Percentiles rank a stretch among this genome's conserved stretches.
phyloP scores from a whole-genome alignment of 2,113 vertebrate species.

The Cololabis saira region DNA sequence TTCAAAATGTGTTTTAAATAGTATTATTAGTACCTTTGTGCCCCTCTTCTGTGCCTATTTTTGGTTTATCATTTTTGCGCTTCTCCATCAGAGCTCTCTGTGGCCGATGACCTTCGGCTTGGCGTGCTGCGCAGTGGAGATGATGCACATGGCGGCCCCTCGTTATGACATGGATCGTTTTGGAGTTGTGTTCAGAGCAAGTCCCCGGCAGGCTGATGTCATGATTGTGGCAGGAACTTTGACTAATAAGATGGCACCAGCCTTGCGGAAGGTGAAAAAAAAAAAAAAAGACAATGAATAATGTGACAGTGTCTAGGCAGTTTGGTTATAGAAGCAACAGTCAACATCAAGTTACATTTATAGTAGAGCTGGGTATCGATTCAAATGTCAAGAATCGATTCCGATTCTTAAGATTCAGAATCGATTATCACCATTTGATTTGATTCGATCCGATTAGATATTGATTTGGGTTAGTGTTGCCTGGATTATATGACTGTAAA shows the following conservation, averaged over 20 bases:
- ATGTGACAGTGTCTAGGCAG: not conserved
- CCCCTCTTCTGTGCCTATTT: no score
- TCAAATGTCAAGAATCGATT: no score
- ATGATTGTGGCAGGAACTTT: conserved; percentile 97
- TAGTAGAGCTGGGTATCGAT: no score
- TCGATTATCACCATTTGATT: no score
- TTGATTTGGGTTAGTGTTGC: no score
- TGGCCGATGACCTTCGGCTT: conserved; percentile 98
- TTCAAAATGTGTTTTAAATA: no score
- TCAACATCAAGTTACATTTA: not conserved
- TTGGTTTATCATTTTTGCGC: not conserved
- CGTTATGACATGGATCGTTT: conserved; percentile 98
- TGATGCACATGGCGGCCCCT: conserved; percentile 98
- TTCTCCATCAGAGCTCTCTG: conserved; percentile 86
- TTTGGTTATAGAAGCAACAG: not conserved
- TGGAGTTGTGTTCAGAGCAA: conserved; percentile 94
- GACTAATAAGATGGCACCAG: conserved; percentile 97
- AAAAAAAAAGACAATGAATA: not conserved
- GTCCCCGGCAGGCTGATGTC: conserved; percentile 92
- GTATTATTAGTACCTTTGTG: no score
- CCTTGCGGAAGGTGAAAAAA: conserved; percentile 88
- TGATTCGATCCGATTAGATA: no score
- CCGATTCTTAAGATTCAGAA: no score
- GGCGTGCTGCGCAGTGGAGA: conserved; percentile 96
- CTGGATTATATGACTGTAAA: no score